These are phyloP conservation scores for Eubasilissa regina DNA, from an alignment of 1,140 invertebrate genomes.

Conservation along the genomic window DNA sequence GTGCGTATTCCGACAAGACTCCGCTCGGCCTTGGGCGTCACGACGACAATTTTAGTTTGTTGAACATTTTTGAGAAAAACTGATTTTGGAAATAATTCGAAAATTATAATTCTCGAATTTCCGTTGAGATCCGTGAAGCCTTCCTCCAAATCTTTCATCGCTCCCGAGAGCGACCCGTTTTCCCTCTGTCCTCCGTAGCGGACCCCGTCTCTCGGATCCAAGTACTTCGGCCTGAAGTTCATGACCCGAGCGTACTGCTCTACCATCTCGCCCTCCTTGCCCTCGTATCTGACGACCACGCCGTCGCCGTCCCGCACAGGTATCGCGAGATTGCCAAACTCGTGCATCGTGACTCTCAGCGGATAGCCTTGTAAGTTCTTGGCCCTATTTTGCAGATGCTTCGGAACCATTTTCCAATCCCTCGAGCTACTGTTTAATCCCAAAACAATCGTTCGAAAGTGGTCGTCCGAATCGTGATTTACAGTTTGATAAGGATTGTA, in stretches of 20 bases:
- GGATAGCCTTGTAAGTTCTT: slow-evolving; percentile 45
- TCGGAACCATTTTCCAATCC: background rate
- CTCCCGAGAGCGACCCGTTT: slow-evolving; percentile 8
- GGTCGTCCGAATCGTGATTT: background rate
- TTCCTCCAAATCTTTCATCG: slow-evolving; percentile 34
- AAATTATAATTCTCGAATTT: slow-evolving; percentile 41
- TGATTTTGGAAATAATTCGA: background rate
- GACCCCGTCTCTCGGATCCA: slow-evolving; percentile 3
- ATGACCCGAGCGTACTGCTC: slow-evolving; percentile 45
- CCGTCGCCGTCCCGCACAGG: slow-evolving; percentile 26
- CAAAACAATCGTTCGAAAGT: background rate
- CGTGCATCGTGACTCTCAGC: slow-evolving; percentile 29
- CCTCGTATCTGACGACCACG: slow-evolving; percentile 19
- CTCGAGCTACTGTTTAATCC: background rate
- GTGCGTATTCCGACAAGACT: slow-evolving; percentile 4
- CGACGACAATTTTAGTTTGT: slow-evolving; percentile 35
- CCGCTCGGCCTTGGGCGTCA: slow-evolving; percentile 8
- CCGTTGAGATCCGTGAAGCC: slow-evolving; percentile 39
- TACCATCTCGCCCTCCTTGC: slow-evolving; percentile 39
- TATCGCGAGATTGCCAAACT: slow-evolving; percentile 14
- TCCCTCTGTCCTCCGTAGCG: background rate
- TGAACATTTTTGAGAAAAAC: slow-evolving; percentile 33
- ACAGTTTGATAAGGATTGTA: slow-evolving; percentile 24
- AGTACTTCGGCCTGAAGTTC: slow-evolving; percentile 50
- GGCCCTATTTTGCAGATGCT: background rate